Evolutionary conservation across 92 coral and sea anemone species (phyloP).

Genomic region (Siderastrea radians): DNA sequence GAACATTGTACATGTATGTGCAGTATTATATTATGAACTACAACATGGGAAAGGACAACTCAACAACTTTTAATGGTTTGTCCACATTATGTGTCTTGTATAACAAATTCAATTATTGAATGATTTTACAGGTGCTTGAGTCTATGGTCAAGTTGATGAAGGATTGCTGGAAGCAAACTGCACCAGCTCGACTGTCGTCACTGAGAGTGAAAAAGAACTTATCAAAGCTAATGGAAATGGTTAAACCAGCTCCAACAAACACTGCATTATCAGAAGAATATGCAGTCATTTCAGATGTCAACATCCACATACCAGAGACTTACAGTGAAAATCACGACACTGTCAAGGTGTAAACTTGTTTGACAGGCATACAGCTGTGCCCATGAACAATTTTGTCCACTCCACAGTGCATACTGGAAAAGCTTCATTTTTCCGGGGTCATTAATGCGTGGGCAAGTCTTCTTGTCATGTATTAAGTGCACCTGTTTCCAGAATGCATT

Average conservation of each 20-base stretch:
- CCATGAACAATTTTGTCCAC: too few species aligned
- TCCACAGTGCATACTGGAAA: too few species aligned
- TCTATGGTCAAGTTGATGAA: slow-evolving; percentile 84
- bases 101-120: neutral
- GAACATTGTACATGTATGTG: too few species aligned
- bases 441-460: too few species aligned
- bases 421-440: too few species aligned
- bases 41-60: too few species aligned
- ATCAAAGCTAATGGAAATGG: slow-evolving; percentile 80
- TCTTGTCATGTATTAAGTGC: too few species aligned
- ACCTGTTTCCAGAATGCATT: too few species aligned
- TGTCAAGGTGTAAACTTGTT: slow-evolving; percentile 13
- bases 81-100: neutral
- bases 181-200: slow-evolving; percentile 92
- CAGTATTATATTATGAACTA: too few species aligned
- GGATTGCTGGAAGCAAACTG: slow-evolving; percentile 95
- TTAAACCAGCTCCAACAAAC: slow-evolving; percentile 60
- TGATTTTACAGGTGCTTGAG: slow-evolving; percentile 74
- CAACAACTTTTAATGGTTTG: too few species aligned
- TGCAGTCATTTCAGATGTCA: slow-evolving; percentile 61
- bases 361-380: too few species aligned
- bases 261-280: slow-evolving; percentile 41
- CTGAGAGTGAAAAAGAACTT: slow-evolving; percentile 92
- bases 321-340: neutral
- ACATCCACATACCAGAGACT: slow-evolving; percentile 64